A percentile compares a stretch with the other conserved stretches of the same genome.
These are phyloP conservation scores for Macropis europaea DNA, from an alignment of 2,888 invertebrate genomes.

Conservation along the genomic window DNA sequence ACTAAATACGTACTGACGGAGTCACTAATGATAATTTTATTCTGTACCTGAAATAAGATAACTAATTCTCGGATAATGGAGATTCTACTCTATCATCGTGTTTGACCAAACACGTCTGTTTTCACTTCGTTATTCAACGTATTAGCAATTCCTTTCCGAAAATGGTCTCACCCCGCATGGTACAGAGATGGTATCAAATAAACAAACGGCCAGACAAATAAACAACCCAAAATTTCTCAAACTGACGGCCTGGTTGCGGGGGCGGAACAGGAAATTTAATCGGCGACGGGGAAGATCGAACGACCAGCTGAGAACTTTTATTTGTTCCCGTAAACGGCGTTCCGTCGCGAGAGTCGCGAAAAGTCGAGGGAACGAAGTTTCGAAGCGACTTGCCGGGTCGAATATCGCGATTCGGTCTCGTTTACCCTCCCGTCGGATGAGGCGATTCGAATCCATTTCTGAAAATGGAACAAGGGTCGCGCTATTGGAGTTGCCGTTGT, in stretches of 20 bases:
- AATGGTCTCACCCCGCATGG: no score
- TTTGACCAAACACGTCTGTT: no score
- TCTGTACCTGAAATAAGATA: no score
- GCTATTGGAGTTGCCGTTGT: conserved; percentile 27
- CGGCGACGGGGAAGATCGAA: neutral
- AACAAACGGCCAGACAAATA: no score
- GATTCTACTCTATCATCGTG: no score
- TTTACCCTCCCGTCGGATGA: conserved; percentile 9
- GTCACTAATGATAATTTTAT: no score
- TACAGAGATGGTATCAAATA: no score
- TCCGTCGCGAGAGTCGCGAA: neutral
- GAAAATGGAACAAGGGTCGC: conserved; percentile 33
- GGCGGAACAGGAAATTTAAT: conserved; percentile 21
- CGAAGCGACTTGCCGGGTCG: conserved; percentile 12
- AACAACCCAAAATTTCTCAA: neutral
- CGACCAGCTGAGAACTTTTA: conserved; percentile 25
- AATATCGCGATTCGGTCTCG: conserved; percentile 25
- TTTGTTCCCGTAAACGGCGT: conserved; percentile 26
- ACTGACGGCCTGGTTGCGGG: no score
- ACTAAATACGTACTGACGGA: no score
- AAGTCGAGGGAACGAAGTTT: conserved; percentile 32
- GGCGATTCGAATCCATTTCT: conserved; percentile 43
- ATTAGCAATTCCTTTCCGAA: no score
- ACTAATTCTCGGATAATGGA: no score
- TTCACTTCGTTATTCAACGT: no score